phyloP scores from a whole-genome alignment of 2,888 invertebrate genomes.

The Caenorhabditis macrosperma region DNA sequence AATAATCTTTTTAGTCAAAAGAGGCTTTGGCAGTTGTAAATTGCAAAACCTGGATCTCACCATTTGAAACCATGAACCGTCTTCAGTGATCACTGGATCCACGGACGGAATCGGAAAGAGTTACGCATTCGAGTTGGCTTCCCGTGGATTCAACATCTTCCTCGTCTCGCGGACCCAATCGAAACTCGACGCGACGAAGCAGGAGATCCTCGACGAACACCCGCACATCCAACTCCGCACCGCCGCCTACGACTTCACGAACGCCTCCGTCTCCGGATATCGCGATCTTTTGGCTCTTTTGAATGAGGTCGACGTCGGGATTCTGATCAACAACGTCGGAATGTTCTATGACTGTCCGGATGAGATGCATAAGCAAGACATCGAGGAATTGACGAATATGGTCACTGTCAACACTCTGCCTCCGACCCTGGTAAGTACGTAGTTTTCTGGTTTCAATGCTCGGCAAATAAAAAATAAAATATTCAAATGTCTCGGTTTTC shows the following conservation, averaged over 20 bases:
- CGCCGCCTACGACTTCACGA: constrained; percentile 73
- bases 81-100: constrained; percentile 77
- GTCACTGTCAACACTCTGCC: constrained; percentile 88
- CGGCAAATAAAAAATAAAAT: too few species aligned
- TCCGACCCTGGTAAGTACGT: constrained; percentile 82
- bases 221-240: constrained; percentile 68
- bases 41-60: too few species aligned
- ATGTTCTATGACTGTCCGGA: constrained; percentile 90
- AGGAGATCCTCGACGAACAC: constrained; percentile 70
- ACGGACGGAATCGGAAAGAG: constrained; percentile 80
- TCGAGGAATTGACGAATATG: constrained; percentile 81
- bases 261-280: constrained; percentile 65
- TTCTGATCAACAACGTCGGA: constrained; percentile 91
- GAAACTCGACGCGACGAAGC: constrained; percentile 73
- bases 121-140: constrained; percentile 77
- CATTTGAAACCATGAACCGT: too few species aligned
- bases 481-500: too few species aligned
- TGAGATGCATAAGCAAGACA: constrained; percentile 70
- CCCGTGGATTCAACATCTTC: constrained; percentile 74
- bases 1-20: not conserved
- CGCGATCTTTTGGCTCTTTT: constrained; percentile 68
- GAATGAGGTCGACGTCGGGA: constrained; percentile 70
- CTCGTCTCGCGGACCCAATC: constrained; percentile 75
- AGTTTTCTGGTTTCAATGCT: not conserved
- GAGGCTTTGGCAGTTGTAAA: not conserved